Evolutionary conservation across 2,888 invertebrate species (phyloP), one percentile per base, ranked within the genome.

Genomic region (Gnatocerus cornutus): DNA sequence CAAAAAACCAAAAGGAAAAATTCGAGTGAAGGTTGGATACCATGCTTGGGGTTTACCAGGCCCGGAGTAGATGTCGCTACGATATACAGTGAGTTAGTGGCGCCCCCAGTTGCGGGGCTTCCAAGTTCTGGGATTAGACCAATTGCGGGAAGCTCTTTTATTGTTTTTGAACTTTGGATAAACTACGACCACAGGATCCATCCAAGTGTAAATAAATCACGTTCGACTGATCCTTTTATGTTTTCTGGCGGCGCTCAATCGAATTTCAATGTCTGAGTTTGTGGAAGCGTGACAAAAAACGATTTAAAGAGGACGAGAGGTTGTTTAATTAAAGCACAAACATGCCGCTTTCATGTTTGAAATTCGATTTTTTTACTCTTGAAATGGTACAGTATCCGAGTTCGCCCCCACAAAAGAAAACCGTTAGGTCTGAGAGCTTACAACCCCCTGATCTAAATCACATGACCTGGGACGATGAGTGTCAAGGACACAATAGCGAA

Each of bases 381-480:
- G 43, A 58, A 58, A 59, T 21, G 45, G 59, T 59, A 46, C 30
- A 59, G 46, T 59, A 50, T 50, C 48, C 48, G 33, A 48, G 55
- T 55, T 62, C 62, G 45, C 68, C 62, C 68, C 55, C 68, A 68
- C 48, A 68, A 68, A 55, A 63, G 68, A 68, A 68, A 68, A 68
- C 68, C 68, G 68, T 68, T 68, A 68, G 68, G 59, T 59, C 45
- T 29, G 33, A 59, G 59, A 33, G 59, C 56, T 58, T 58, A 58
- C 21, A 43, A 41, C 56, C 43, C 56, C 56, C 39, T 7, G 46
- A 59, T 59, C 48, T 12, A 46, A 46, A 50, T 61, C 61, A 13
- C 39, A 50, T 39, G 58, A 58, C 58, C 58, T 58, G 58, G 43
- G 46, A 3, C 12, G 52, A 58, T 58, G 50, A 33, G 61, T 59